Conservation (phyloP, 2,113 vertebrate species). For the Poeciliopsis retropinna region DNA sequence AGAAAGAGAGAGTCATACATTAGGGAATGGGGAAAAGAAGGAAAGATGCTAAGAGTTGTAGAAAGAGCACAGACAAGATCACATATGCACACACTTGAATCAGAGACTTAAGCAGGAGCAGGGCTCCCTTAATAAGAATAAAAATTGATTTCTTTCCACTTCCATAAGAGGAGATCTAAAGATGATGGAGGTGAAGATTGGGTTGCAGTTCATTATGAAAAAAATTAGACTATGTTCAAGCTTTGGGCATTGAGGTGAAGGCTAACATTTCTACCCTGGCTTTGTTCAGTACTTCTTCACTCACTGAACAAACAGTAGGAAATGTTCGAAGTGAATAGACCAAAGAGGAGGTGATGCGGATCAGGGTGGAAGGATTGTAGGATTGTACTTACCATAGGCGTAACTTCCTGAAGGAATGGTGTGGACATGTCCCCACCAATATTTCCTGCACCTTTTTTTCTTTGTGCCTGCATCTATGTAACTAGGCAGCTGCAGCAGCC, state of each 20-base stretch:
- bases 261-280: conserved; percentile 58
- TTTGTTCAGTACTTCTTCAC: conserved; percentile 62
- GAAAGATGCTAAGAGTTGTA: conserved; percentile 46
- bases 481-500: too few relatives aligned
- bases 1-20: conserved; percentile 67
- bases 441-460: too few relatives aligned
- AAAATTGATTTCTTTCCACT: conserved; percentile 80
- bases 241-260: conserved; percentile 23
- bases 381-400: too few relatives aligned
- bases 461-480: too few relatives aligned
- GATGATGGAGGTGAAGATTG: conserved; percentile 76
- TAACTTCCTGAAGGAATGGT: too few relatives aligned
- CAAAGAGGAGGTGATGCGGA: conserved; percentile 15
- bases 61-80: conserved; percentile 40
- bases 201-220: conserved; percentile 72
- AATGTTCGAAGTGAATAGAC: conserved; percentile 47
- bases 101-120: conserved; percentile 72
- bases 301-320: conserved; percentile 66
- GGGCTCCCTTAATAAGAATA: conserved; percentile 75
- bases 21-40: conserved; percentile 62
- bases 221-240: conserved; percentile 69
- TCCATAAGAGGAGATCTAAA: conserved; percentile 76
- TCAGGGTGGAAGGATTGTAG: background rate
- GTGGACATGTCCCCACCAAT: too few relatives aligned
- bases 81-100: conserved; percentile 59